Conservation (phyloP, 1,140 invertebrate genomes). For the Epicauta chinensis region DNA sequence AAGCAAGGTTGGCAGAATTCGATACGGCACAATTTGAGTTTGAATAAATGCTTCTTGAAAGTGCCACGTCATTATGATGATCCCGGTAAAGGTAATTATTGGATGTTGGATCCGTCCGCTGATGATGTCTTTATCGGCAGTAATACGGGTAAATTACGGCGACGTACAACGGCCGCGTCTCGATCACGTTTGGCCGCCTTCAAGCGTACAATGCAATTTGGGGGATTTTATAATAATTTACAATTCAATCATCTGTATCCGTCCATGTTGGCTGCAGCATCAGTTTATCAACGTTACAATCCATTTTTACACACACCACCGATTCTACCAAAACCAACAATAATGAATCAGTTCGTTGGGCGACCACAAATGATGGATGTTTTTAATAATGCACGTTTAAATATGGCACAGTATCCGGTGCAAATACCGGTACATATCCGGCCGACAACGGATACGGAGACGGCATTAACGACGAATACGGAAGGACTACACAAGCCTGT, state of each 20-base stretch:
- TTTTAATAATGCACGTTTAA: conserved; percentile 32
- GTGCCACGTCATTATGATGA: conserved; percentile 91
- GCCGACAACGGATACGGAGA: conserved; percentile 17
- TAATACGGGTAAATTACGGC: conserved; percentile 87
- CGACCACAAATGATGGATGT: conserved; percentile 31
- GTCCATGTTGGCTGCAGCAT: conserved; percentile 35
- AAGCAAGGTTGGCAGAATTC: conserved; percentile 99
- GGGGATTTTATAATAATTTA: conserved; percentile 46
- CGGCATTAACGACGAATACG: conserved; percentile 2
- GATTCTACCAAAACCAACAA: conserved; percentile 26
- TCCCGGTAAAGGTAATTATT: conserved; percentile 93
- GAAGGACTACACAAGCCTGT: conserved; percentile 38
- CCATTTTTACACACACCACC: conserved; percentile 32
- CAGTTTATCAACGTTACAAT: conserved; percentile 35
- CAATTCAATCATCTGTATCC: conserved; percentile 40
- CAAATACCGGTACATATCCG: conserved; percentile 26
- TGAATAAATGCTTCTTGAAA: conserved; percentile 99
- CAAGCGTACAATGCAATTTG: conserved; percentile 59
- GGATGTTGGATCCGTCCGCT: conserved; percentile 91
- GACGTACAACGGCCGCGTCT: conserved; percentile 81
- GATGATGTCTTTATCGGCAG: conserved; percentile 98
- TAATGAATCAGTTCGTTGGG: not conserved
- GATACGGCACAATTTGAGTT: conserved; percentile 91
- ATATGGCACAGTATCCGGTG: conserved; percentile 27
- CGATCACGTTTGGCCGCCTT: conserved; percentile 80